Evolutionary conservation across 2,888 invertebrate species (phyloP).

Genomic region (Stenodema calcarata): DNA sequence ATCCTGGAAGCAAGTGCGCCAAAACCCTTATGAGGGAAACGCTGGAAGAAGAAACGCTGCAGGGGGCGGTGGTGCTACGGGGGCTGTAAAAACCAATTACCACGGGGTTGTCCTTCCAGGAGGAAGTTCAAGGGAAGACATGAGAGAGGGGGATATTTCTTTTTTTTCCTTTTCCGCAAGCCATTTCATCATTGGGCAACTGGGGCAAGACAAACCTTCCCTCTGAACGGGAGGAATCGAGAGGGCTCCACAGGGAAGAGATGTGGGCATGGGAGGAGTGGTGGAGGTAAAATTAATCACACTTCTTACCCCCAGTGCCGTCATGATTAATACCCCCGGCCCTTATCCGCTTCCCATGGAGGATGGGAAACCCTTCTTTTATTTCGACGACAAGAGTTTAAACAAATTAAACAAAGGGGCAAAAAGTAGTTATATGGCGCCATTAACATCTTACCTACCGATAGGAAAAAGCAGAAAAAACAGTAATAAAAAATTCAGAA

Average conservation of each 20-base stretch:
- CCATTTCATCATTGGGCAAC: slow-evolving; percentile 56
- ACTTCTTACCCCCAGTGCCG: slow-evolving; percentile 49
- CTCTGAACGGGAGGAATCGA: slow-evolving; percentile 17
- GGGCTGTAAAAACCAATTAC: slow-evolving; percentile 55
- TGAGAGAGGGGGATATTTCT: background rate
- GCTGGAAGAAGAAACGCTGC: background rate
- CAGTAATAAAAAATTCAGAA: background rate
- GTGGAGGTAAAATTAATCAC: slow-evolving; percentile 51
- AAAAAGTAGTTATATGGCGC: slow-evolving; percentile 11
- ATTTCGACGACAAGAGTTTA: slow-evolving; percentile 33
- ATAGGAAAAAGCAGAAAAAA: background rate
- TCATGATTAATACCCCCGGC: slow-evolving; percentile 46
- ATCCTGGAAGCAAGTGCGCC: slow-evolving; percentile 22
- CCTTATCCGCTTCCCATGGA: slow-evolving; percentile 5
- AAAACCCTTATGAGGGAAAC: slow-evolving; percentile 34
- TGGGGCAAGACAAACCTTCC: slow-evolving; percentile 53
- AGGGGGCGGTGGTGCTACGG: background rate
- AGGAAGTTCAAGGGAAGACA: slow-evolving; percentile 5
- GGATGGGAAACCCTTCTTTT: slow-evolving; percentile 22
- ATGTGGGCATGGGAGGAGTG: background rate
- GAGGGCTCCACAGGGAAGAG: background rate
- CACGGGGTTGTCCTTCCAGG: slow-evolving; percentile 47
- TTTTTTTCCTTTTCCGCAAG: slow-evolving; percentile 51
- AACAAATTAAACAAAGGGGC: slow-evolving; percentile 38
- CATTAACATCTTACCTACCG: slow-evolving; percentile 25